A percentile compares a stretch with the other conserved stretches of the same genome.
These are phyloP conservation scores for Agapostemon virescens DNA, from an alignment of 2,888 invertebrate species.

Conservation along the genomic window DNA sequence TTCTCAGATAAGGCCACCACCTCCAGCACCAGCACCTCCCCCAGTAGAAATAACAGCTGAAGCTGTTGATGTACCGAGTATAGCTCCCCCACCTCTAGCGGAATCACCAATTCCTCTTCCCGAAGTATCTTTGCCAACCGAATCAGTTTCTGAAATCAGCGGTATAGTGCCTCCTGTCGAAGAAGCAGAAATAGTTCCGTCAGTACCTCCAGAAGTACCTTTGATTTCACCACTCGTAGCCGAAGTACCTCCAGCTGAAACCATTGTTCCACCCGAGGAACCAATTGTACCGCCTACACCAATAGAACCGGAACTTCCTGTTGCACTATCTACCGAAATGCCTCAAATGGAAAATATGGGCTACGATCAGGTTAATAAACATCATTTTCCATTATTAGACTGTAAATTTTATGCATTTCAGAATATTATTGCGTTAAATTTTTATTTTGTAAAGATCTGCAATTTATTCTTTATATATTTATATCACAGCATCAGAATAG, in stretches of 20 bases:
- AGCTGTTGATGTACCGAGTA: conserved; percentile 65
- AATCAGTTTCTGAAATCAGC: conserved; percentile 74
- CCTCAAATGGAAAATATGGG: conserved; percentile 85
- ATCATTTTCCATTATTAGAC: background rate
- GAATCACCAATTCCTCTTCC: conserved; percentile 71
- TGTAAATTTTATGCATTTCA: background rate
- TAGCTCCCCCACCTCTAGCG: conserved; percentile 64
- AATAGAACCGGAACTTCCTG: conserved; percentile 82
- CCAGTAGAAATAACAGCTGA: conserved; percentile 60
- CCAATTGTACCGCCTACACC: conserved; percentile 81
- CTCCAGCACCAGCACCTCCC: conserved; percentile 57
- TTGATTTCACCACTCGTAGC: conserved; percentile 77
- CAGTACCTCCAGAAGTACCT: conserved; percentile 77
- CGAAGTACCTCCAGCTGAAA: conserved; percentile 75
- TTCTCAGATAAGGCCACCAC: conserved; percentile 59
- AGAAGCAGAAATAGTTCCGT: conserved; percentile 72
- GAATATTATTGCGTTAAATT: background rate
- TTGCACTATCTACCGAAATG: conserved; percentile 67
- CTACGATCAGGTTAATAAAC: conserved; percentile 81
- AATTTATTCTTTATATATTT: background rate
- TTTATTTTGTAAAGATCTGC: background rate
- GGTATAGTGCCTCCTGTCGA: conserved; percentile 74
- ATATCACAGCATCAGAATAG: background rate
- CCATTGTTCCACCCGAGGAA: conserved; percentile 70
- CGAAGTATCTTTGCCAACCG: conserved; percentile 73